Percentiles rank a stretch among this genome's conserved stretches.
Evolutionary conservation across 2,888 invertebrate species (phyloP).

Genomic region (Eupsilia transversa): DNA sequence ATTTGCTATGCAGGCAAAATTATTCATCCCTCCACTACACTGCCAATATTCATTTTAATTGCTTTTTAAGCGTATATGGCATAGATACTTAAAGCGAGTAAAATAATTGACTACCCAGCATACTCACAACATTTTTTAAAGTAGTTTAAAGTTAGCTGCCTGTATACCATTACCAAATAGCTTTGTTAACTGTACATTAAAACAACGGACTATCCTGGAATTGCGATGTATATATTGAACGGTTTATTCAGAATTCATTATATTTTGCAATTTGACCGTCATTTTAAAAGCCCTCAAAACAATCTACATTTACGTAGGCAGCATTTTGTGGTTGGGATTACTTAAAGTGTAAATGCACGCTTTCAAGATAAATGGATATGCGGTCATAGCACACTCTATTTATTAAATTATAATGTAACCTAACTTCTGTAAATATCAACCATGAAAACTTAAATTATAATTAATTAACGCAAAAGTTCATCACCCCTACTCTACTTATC

Average conservation of each 20-base stretch:
- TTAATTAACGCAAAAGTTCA: conserved; percentile 6
- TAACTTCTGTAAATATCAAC: conserved; percentile 13
- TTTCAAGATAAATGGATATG: conserved; percentile 48
- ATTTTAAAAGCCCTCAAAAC: conserved; percentile 28
- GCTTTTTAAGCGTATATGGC: no score
- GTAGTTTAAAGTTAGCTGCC: no score
- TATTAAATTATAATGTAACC: conserved; percentile 35
- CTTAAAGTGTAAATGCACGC: conserved; percentile 26
- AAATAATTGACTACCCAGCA: no score
- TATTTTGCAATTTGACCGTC: background rate
- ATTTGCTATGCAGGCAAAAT: no score
- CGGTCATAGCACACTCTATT: conserved; percentile 42
- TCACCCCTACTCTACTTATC: background rate
- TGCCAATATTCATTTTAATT: no score
- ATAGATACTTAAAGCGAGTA: no score
- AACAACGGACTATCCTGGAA: background rate
- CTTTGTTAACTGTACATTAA: no score
- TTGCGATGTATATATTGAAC: background rate
- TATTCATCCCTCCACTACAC: no score
- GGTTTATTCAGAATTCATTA: background rate
- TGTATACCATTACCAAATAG: no score
- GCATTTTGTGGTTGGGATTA: conserved; percentile 36
- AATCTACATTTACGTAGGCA: conserved; percentile 10
- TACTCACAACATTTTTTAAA: no score
- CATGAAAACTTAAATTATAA: conserved; percentile 25